These are phyloP conservation scores for Andrena camellia DNA, from an alignment of 2,888 invertebrate genomes.

Conservation along the genomic window DNA sequence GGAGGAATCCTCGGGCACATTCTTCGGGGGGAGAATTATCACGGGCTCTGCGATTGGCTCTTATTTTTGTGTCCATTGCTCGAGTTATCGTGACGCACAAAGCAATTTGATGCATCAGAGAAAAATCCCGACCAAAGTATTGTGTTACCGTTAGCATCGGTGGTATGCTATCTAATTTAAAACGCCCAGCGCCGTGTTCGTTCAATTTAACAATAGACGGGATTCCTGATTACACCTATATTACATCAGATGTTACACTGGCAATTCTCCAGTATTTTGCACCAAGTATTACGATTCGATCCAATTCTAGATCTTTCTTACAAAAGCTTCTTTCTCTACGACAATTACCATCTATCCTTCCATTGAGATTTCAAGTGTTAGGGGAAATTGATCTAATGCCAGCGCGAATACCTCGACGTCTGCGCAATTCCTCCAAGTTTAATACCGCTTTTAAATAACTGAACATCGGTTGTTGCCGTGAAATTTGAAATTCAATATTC, in stretches of 20 bases:
- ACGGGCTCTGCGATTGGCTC: constrained; percentile 1
- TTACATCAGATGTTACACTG: constrained; percentile 54
- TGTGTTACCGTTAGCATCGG: no score
- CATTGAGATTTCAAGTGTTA: neutral
- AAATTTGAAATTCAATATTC: constrained; percentile 2
- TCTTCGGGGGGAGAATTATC: constrained; percentile 16
- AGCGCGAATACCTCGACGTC: neutral
- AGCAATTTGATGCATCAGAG: neutral
- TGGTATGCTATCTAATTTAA: no score
- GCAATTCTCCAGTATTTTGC: constrained; percentile 51
- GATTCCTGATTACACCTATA: neutral
- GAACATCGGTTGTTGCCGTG: neutral
- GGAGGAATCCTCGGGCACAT: neutral
- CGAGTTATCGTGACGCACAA: neutral
- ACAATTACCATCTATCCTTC: neutral
- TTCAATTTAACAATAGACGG: constrained; percentile 41
- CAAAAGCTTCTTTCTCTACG: constrained; percentile 8
- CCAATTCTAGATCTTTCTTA: constrained; percentile 37
- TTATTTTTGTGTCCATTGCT: constrained; percentile 27
- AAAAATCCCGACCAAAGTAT: neutral
- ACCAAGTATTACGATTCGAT: constrained; percentile 27
- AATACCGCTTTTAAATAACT: neutral
- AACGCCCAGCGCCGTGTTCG: constrained; percentile 14
- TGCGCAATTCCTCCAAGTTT: neutral
- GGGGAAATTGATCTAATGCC: constrained; percentile 9